A percentile compares a stretch with the other conserved stretches of the same genome.
These are phyloP conservation scores for Diachasmimorpha longicaudata DNA, from an alignment of 1,140 invertebrate species.

Conservation along the genomic window DNA sequence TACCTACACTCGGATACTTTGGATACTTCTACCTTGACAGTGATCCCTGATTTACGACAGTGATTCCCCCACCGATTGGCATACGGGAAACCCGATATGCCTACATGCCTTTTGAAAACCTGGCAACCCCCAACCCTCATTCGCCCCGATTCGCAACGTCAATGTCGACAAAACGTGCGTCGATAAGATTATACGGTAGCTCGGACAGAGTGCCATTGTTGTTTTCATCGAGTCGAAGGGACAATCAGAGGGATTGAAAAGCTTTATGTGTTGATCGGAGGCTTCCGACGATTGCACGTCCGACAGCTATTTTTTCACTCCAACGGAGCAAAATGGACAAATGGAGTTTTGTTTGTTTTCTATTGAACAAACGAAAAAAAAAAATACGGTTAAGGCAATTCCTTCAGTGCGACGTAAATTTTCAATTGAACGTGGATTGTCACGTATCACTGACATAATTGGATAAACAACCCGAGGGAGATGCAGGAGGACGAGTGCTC, in stretches of 20 bases:
- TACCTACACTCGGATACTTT: too few relatives aligned
- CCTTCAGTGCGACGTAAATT: neutral
- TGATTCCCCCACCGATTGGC: neutral
- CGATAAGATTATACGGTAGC: neutral
- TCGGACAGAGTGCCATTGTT: neutral
- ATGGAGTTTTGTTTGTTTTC: neutral
- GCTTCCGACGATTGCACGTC: neutral
- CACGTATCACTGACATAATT: conserved; percentile 8
- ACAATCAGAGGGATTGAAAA: neutral
- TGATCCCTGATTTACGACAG: neutral
- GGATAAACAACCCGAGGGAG: conserved; percentile 1
- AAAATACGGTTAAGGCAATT: neutral
- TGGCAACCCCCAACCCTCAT: neutral
- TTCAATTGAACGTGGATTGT: conserved; percentile 4
- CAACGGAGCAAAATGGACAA: neutral
- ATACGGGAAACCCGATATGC: neutral
- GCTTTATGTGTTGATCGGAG: neutral
- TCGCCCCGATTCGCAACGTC: neutral
- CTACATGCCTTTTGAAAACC: neutral
- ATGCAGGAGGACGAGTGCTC: neutral
- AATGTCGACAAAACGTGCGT: neutral
- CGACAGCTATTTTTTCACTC: neutral
- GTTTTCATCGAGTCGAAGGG: neutral
- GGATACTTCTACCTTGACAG: too few relatives aligned
- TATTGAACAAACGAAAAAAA: neutral